Percentiles rank a stretch among this genome's conserved stretches.
phyloP scores from a whole-genome alignment of 2,113 vertebrate species.

The Oryzias melastigma region DNA sequence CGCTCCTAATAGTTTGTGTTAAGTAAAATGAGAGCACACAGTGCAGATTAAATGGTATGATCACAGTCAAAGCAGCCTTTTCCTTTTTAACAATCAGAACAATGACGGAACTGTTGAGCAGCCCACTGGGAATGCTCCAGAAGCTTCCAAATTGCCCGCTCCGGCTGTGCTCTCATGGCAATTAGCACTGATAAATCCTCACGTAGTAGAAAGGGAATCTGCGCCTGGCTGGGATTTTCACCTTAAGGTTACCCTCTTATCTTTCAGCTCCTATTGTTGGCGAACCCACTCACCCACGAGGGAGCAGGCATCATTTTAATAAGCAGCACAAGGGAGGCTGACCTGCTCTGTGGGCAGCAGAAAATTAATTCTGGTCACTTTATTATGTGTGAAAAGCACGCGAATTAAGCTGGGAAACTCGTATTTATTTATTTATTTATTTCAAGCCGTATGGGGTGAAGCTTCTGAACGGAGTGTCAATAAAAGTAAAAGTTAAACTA shows the following conservation, averaged over 20 bases:
- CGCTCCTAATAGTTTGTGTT: too few species aligned
- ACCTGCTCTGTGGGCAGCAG: constrained; percentile 20
- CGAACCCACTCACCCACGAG: constrained; percentile 39
- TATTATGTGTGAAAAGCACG: constrained; percentile 28
- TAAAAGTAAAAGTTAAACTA: constrained; percentile 14
- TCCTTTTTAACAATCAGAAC: too few species aligned
- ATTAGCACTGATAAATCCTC: constrained; percentile 53
- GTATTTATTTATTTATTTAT: background rate
- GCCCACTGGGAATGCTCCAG: too few species aligned
- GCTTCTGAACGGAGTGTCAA: constrained; percentile 7
- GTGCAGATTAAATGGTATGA: too few species aligned
- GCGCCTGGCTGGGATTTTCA: constrained; percentile 35
- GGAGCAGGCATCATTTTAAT: constrained; percentile 53
- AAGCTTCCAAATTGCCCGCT: constrained; percentile 28
- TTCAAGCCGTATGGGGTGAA: background rate
- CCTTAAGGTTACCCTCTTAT: constrained; percentile 48
- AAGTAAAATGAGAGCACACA: too few species aligned
- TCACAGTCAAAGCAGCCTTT: too few species aligned
- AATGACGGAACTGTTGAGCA: too few species aligned
- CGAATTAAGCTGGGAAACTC: constrained; percentile 13
- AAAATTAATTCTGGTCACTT: constrained; percentile 42
- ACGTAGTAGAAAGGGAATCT: constrained; percentile 19
- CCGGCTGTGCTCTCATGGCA: constrained; percentile 40
- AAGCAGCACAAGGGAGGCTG: constrained; percentile 44
- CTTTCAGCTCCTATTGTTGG: constrained; percentile 43